phyloP scores from a whole-genome alignment of 1,140 invertebrate species.

The Drosophila asahinai region DNA sequence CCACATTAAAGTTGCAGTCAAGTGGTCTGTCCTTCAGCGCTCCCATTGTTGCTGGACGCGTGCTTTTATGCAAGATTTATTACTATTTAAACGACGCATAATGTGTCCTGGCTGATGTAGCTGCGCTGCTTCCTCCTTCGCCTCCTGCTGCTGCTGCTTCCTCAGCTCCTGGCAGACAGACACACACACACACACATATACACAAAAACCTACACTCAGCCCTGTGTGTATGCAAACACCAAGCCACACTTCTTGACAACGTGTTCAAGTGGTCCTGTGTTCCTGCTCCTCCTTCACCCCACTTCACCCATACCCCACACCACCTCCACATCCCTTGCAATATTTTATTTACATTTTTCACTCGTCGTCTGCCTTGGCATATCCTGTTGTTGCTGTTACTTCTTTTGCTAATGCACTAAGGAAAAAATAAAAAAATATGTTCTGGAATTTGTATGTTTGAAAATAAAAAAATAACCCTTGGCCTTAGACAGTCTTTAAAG shows the following conservation, averaged over 20 bases:
- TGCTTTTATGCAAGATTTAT: slow-evolving; percentile 82
- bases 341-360: slow-evolving; percentile 83
- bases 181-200: slow-evolving; percentile 53
- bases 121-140: slow-evolving; percentile 10
- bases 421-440: neutral
- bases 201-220: slow-evolving; percentile 4
- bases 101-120: slow-evolving; percentile 71
- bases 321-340: slow-evolving; percentile 48
- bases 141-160: slow-evolving; percentile 25
- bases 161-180: slow-evolving; percentile 45
- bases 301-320: slow-evolving; percentile 5
- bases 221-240: slow-evolving; percentile 46
- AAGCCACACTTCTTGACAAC: slow-evolving; percentile 74
- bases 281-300: slow-evolving; percentile 31
- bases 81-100: slow-evolving; percentile 82
- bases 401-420: slow-evolving; percentile 28
- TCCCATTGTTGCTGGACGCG: slow-evolving; percentile 49
- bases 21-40: slow-evolving; percentile 35
- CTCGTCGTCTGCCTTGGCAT: slow-evolving; percentile 74
- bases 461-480: neutral
- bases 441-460: too few relatives aligned
- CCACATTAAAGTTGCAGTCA: slow-evolving; percentile 78
- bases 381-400: slow-evolving; percentile 61
- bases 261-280: slow-evolving; percentile 74
- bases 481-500: too few relatives aligned